Evolutionary conservation across 1,140 invertebrate genomes (phyloP).

Genomic region (Euglossa dilemma): DNA sequence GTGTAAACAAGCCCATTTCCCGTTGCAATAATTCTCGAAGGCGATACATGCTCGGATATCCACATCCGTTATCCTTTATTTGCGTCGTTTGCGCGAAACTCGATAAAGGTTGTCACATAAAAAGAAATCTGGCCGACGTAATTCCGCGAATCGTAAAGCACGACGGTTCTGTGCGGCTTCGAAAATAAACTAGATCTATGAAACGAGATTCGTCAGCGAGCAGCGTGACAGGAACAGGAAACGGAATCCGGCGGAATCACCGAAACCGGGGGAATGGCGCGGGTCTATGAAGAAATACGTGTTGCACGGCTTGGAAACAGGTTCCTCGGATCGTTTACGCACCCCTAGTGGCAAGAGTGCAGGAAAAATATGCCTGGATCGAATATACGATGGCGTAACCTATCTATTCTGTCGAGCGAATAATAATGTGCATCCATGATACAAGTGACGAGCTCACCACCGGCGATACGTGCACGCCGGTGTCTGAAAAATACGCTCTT

Average conservation of each 20-base stretch:
- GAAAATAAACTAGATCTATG: background rate
- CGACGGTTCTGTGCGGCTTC: too few relatives aligned
- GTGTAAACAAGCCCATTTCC: too few relatives aligned
- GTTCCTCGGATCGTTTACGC: slow-evolving; percentile 59
- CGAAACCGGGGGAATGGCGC: slow-evolving; percentile 8
- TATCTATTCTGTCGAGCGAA: slow-evolving; percentile 69
- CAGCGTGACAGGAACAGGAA: background rate
- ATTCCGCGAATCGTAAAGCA: background rate
- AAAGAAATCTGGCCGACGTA: background rate
- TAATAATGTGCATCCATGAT: slow-evolving; percentile 64
- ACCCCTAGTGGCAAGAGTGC: slow-evolving; percentile 47
- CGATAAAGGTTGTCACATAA: background rate
- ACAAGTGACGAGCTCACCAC: slow-evolving; percentile 47
- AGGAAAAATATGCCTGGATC: slow-evolving; percentile 64
- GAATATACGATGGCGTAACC: slow-evolving; percentile 70
- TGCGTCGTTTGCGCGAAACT: background rate
- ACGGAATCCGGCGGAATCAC: background rate
- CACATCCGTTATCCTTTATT: background rate
- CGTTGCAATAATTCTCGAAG: background rate
- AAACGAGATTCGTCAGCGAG: background rate
- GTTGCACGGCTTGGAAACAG: slow-evolving; percentile 40
- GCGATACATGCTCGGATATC: background rate
- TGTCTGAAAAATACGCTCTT: slow-evolving; percentile 45
- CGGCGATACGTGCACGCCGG: slow-evolving; percentile 24
- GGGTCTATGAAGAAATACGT: slow-evolving; percentile 33